phyloP scores from a whole-genome alignment of 1,140 invertebrate species.

The Caenorhabditis inopinata region DNA sequence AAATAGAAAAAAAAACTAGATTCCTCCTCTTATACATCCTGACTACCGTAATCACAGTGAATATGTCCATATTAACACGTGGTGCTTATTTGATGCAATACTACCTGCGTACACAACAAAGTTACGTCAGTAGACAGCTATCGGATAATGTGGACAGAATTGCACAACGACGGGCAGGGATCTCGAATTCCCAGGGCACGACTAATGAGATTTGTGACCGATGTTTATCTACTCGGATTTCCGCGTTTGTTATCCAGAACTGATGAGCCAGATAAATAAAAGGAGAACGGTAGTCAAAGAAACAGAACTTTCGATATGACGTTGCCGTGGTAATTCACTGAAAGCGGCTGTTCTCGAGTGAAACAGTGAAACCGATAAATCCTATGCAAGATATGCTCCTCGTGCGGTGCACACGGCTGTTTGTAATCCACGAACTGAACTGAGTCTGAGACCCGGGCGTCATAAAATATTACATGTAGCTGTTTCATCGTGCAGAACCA shows the following conservation, averaged over 20 bases:
- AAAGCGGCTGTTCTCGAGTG: no score
- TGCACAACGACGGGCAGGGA: background rate
- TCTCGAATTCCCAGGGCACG: no score
- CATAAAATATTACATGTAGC: constrained; percentile 11
- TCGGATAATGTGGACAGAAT: background rate
- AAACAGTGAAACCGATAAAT: background rate
- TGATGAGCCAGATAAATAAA: no score
- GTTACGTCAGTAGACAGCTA: background rate
- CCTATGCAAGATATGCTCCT: background rate
- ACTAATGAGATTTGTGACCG: background rate
- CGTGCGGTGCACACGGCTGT: background rate
- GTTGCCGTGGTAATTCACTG: no score
- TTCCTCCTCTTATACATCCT: no score
- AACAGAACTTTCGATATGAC: no score
- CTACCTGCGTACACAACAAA: background rate
- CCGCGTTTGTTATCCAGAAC: background rate
- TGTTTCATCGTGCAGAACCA: background rate
- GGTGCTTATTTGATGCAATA: no score
- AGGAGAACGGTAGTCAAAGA: no score
- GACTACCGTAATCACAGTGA: background rate
- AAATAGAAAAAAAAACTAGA: background rate
- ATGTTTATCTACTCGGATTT: background rate
- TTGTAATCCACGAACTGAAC: background rate
- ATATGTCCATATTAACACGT: no score
- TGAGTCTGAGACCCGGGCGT: no score